phyloP scores from a whole-genome alignment of 2,797 vertebrate species.

The Jordanella pulchra region DNA sequence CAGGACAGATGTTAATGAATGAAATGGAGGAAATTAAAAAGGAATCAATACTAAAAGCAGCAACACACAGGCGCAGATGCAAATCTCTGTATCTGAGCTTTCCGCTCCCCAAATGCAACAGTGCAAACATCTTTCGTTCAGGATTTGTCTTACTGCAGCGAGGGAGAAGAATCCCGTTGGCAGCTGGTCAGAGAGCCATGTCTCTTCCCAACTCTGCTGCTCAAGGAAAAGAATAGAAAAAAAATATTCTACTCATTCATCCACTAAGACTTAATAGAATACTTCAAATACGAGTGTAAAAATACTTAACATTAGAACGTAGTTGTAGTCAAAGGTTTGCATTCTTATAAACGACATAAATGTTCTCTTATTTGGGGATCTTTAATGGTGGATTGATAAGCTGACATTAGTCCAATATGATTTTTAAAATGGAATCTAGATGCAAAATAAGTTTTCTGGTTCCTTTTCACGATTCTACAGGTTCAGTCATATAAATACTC shows the following conservation, averaged over 20 bases:
- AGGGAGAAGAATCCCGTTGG: constrained; percentile 28
- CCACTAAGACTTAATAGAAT: background rate
- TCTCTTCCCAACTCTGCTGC: constrained; percentile 51
- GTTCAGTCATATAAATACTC: background rate
- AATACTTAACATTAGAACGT: background rate
- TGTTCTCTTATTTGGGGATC: background rate
- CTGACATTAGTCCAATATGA: background rate
- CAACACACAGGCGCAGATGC: constrained; percentile 3
- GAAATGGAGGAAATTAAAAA: constrained; percentile 8
- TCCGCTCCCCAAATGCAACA: constrained; percentile 20
- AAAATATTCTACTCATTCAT: constrained; percentile 10
- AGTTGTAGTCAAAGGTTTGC: no score
- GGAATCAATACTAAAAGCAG: constrained; percentile 8
- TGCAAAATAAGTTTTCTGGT: background rate
- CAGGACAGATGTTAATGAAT: constrained; percentile 5
- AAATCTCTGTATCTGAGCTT: constrained; percentile 19
- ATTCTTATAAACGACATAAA: background rate
- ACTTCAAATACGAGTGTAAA: background rate
- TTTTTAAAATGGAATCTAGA: background rate
- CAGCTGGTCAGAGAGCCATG: constrained; percentile 60
- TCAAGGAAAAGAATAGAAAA: constrained; percentile 18
- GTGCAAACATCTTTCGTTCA: constrained; percentile 18
- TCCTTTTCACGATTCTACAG: no score
- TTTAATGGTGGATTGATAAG: background rate
- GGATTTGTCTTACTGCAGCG: constrained; percentile 44